These are phyloP conservation scores for Leptinotarsa defecta DNA, from an alignment of 1,140 invertebrate species.

Conservation along the genomic window DNA sequence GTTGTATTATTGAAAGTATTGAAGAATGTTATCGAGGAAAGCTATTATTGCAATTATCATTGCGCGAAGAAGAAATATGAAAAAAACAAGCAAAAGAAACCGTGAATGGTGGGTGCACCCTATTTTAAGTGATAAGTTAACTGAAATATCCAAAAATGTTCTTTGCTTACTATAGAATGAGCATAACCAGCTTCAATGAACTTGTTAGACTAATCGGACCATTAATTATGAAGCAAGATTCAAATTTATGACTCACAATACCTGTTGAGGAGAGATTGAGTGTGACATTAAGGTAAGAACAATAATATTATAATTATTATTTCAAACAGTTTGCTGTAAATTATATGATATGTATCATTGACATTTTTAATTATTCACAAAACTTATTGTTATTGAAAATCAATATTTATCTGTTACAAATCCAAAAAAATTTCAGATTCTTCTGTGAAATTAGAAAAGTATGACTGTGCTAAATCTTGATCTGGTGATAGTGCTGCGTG, in stretches of 20 bases:
- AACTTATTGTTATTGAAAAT: neutral
- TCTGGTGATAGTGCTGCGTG: neutral
- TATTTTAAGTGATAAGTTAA: conserved; percentile 26
- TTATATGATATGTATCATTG: neutral
- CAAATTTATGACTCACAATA: conserved; percentile 27
- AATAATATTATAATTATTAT: conserved; percentile 26
- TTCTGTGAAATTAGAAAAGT: neutral
- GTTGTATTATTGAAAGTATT: too few species aligned
- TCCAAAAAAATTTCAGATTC: neutral
- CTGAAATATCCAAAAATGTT: conserved; percentile 26
- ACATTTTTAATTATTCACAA: neutral
- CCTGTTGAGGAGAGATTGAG: conserved; percentile 27
- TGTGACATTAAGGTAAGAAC: conserved; percentile 30
- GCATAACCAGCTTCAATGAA: conserved; percentile 31
- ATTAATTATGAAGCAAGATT: conserved; percentile 27
- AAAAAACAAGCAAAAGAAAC: conserved; percentile 12
- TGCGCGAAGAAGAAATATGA: conserved; percentile 14
- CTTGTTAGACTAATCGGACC: conserved; percentile 31
- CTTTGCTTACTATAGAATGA: conserved; percentile 31
- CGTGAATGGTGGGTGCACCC: conserved; percentile 31
- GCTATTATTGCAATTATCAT: conserved; percentile 22
- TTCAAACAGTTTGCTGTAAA: neutral
- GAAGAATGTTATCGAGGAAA: conserved; percentile 11
- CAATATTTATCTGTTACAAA: neutral
- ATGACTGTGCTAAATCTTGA: neutral